Evolutionary conservation across 2,888 invertebrate genomes (phyloP).

Genomic region (Sarcophaga subvicina): DNA sequence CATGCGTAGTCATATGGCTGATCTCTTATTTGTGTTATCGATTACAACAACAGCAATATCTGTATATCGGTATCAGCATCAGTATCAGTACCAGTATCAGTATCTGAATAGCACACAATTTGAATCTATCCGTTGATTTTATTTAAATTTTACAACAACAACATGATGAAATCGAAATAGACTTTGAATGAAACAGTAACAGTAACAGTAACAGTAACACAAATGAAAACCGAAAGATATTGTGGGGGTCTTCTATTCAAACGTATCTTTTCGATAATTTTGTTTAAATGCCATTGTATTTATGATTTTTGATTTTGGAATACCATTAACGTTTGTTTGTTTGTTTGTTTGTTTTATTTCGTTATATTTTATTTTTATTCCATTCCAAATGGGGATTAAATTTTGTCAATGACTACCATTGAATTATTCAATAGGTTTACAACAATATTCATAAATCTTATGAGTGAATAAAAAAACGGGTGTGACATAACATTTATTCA

Average conservation of each 20-base stretch:
- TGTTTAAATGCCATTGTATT: neutral
- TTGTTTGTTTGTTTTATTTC: neutral
- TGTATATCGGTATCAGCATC: neutral
- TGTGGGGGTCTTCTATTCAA: neutral
- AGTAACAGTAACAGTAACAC: neutral
- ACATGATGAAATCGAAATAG: conserved; percentile 28
- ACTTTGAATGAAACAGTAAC: neutral
- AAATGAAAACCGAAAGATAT: neutral
- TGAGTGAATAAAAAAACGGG: neutral
- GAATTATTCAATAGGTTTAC: neutral
- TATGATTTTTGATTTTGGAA: neutral
- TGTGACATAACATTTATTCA: neutral
- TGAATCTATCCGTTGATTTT: conserved; percentile 42
- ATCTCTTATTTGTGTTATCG: conserved; percentile 31
- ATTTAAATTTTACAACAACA: conserved; percentile 27
- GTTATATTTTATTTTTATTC: neutral
- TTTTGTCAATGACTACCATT: neutral
- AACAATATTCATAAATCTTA: neutral
- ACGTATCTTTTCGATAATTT: neutral
- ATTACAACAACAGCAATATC: conserved; percentile 32
- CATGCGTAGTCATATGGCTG: conserved; percentile 57
- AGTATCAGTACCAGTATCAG: neutral
- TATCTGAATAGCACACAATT: neutral
- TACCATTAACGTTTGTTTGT: neutral
- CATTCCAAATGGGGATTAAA: too few species aligned